Evolutionary conservation across 2,113 vertebrate species (phyloP).

Genomic region (Lagopus muta): DNA sequence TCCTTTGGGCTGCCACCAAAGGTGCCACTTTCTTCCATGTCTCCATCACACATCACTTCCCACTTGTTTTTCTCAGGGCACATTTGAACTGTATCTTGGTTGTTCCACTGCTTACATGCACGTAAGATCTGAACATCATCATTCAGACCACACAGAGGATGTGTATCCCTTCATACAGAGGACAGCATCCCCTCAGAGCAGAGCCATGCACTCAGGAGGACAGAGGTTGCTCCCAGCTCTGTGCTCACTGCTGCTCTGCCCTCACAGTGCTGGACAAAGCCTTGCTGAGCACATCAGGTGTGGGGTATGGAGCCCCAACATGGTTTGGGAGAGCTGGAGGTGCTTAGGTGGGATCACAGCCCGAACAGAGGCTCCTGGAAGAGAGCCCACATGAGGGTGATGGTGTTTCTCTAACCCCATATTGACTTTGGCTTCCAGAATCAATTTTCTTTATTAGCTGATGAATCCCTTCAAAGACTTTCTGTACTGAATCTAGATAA

Average conservation of each 20-base stretch:
- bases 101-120: neutral
- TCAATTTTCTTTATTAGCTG: slow-evolving; percentile 83
- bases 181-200: no score
- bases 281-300: neutral
- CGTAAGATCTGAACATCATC: no score
- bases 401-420: slow-evolving; percentile 49
- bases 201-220: no score
- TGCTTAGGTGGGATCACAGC: neutral
- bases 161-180: no score
- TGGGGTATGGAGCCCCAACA: neutral
- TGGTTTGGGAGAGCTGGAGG: rapidly evolving
- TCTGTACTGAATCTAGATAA: slow-evolving; percentile 71
- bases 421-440: slow-evolving; percentile 75
- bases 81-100: neutral
- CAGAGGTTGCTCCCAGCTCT: no score
- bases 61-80: neutral
- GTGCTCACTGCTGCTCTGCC: no score
- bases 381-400: neutral
- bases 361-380: neutral
- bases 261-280: no score
- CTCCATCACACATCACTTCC: neutral
- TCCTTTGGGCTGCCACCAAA: neutral
- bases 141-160: no score
- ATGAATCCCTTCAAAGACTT: slow-evolving; percentile 74
- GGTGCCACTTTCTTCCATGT: neutral